Evolutionary conservation across 2,888 invertebrate species (phyloP), one percentile per base, ranked within the genome.

Genomic region (Alviniconcha strummeri): DNA sequence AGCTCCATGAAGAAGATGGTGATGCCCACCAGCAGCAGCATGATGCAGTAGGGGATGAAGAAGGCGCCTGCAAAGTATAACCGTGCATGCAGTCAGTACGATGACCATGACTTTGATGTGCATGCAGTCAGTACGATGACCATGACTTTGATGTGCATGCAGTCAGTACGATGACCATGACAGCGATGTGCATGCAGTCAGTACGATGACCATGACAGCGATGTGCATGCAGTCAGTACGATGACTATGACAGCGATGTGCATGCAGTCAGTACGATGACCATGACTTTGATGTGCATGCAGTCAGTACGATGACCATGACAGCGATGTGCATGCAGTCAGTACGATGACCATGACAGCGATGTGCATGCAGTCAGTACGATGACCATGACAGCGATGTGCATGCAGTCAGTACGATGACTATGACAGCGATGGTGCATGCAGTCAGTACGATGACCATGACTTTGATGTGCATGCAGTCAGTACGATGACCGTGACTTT

Each of bases 1-100:
- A 94, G 83, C 87, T 94, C 94, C 89, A 94, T 81, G 82, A 93
- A 90, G 90, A 94, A 93, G 82, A 94, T 90, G 4, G 94, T 93
- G 85, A 94, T 89, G 5, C 94, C 94, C 13, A 93, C 92, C 56
- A 93, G 86, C 17, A 89, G 86, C 88, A 94, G 89, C 90, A 93
- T 92, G 83, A 93, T 92, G 57, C 88, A 84, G 86, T 93, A 93
- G 0, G 93, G 93, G 60, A 93, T 93, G 86, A 93, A 91, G 87
- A 94, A 91, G 69, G 92, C 89, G 85, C 91, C 89, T 92, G 89
- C 74, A 90, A 87, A 79, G 60, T 17, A 76, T 11, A 79, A 8
- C 36, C 54, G 54, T 4, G 6, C 54, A 5, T 75, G 17, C 54
- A 9, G n/a, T 13, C 69, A 69, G n/a, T 9, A 71, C 19, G 19